Evolutionary conservation across 2,113 vertebrate species (phyloP).

Genomic region (Panthera leo): DNA sequence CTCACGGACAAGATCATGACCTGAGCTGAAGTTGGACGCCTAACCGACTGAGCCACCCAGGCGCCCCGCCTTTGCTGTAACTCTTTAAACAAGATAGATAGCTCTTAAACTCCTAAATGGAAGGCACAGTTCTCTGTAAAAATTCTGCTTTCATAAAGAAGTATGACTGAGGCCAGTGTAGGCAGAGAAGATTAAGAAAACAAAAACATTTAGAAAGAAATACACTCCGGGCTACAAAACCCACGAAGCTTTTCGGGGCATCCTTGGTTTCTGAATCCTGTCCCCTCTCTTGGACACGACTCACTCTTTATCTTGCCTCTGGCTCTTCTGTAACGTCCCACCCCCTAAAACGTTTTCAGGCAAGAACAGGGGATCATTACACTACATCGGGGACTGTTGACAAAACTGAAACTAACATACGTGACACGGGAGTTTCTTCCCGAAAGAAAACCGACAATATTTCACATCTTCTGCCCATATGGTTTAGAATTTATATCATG

Average conservation of each 20-base stretch:
- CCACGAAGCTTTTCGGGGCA: not conserved
- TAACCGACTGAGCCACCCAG: too few relatives aligned
- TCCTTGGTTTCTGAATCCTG: not conserved
- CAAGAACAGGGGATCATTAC: accelerated
- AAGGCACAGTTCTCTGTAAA: not conserved
- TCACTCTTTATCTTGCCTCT: not conserved
- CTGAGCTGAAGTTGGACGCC: too few relatives aligned
- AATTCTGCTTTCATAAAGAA: not conserved
- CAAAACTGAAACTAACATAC: not conserved
- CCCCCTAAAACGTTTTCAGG: too few relatives aligned
- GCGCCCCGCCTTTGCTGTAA: not conserved
- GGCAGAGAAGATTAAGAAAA: not conserved
- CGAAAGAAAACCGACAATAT: not conserved
- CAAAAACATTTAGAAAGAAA: not conserved
- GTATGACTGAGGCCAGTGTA: too few relatives aligned
- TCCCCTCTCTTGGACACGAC: not conserved
- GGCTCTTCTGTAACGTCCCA: not conserved
- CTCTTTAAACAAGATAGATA: not conserved
- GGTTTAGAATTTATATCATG: constrained; percentile 42
- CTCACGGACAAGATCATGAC: too few relatives aligned
- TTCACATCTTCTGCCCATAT: not conserved
- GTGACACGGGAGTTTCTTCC: not conserved
- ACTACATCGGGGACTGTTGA: not conserved
- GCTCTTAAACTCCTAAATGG: too few relatives aligned
- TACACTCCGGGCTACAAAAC: too few relatives aligned